A percentile compares a stretch with the other conserved stretches of the same genome.
Evolutionary conservation across 2,113 vertebrate genomes (phyloP).

Genomic region (Coregonus clupeaformis): DNA sequence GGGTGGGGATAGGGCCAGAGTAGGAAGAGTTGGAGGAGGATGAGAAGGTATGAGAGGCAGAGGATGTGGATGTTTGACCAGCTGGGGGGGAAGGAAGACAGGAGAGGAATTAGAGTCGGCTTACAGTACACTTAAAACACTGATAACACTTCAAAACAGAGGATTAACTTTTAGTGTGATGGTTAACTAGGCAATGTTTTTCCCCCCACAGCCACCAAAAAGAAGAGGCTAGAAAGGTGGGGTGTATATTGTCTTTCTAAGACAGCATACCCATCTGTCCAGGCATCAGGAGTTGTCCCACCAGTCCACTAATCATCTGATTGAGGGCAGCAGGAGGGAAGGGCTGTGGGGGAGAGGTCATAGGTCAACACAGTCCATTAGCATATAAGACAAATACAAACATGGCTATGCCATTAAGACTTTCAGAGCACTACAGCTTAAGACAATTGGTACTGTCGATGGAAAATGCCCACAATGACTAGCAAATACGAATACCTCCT

Average conservation of each 20-base stretch:
- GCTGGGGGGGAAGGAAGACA: slow-evolving; percentile 42
- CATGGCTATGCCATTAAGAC: too few species aligned
- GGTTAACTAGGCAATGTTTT: too few species aligned
- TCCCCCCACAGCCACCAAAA: too few species aligned
- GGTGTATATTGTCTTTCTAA: too few species aligned
- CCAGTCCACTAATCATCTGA: slow-evolving; percentile 90
- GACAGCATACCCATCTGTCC: slow-evolving; percentile 64
- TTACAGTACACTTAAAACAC: neutral
- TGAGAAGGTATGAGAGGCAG: slow-evolving; percentile 50
- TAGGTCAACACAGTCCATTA: neutral
- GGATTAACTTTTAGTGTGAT: too few species aligned
- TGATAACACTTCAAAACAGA: neutral
- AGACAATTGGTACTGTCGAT: too few species aligned
- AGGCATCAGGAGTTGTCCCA: slow-evolving; percentile 79
- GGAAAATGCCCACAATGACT: too few species aligned
- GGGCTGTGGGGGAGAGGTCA: slow-evolving; percentile 41
- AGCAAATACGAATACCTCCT: too few species aligned
- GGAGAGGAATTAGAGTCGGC: neutral
- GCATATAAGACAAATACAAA: too few species aligned
- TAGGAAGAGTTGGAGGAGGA: slow-evolving; percentile 51
- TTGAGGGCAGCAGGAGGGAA: slow-evolving; percentile 81
- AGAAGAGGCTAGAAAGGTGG: too few species aligned
- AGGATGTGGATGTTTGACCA: slow-evolving; percentile 51
- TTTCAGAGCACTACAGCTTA: too few species aligned
- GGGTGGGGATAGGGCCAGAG: slow-evolving; percentile 41